Conservation (phyloP, 2,888 invertebrate species). For the Campoletis raptor region DNA sequence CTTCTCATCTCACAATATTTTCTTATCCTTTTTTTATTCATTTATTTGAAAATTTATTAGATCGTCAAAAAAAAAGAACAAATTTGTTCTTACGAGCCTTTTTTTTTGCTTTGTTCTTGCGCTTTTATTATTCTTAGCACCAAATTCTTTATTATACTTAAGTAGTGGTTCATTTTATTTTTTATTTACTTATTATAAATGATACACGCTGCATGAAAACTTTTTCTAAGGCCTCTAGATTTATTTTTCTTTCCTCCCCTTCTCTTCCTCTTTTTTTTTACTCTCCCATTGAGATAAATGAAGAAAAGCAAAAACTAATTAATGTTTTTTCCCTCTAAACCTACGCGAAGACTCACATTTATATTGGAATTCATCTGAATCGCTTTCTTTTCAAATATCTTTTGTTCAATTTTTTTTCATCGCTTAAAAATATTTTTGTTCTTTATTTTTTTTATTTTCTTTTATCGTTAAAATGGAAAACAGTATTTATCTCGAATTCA, state of each 20-base stretch:
- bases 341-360: conserved; percentile 45
- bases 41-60: not conserved
- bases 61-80: not conserved
- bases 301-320: not conserved
- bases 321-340: conserved; percentile 38
- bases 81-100: not conserved
- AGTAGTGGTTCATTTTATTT: not conserved
- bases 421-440: not conserved
- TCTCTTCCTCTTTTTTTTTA: conserved; percentile 19
- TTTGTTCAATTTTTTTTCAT: not conserved
- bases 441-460: not conserved
- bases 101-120: not conserved
- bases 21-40: not conserved
- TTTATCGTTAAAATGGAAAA: not conserved
- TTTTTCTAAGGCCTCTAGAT: conserved; percentile 77
- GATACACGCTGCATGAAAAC: conserved; percentile 58
- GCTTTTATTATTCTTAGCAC: not conserved
- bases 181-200: too few relatives aligned
- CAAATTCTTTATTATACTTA: not conserved
- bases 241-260: conserved; percentile 58
- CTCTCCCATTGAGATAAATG: not conserved
- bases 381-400: not conserved
- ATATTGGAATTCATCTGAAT: not conserved
- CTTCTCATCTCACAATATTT: not conserved
- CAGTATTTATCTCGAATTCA: not conserved